Base-by-base conservation (phyloP, 2,888 invertebrate species). In the Agriopis aurantiaria region DNA sequence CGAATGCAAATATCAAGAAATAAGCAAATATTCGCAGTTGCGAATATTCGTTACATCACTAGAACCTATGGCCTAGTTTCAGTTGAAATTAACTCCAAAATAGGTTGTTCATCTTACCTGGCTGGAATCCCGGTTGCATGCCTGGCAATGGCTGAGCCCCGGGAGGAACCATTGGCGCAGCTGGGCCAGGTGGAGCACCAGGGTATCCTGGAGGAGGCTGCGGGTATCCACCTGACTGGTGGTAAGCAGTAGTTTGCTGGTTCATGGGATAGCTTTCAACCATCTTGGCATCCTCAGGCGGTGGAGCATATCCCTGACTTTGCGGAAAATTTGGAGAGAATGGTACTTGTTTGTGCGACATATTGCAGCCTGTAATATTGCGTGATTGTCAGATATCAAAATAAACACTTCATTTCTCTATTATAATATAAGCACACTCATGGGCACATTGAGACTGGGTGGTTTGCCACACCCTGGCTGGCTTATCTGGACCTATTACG, bases 311-410 rank as follows among this genome's bases (percentile, higher is more conserved):
- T 9, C 93, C 94, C 77, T 92, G 92, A 75, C 85, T 87, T 58
- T 78, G 73, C 8, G 95, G 94, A 74, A 92, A 95, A 78, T 94
- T 94, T 23, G 94, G 94, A 5, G 93, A 87, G 69, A 91, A 93
- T 17, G 92, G 91, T 12, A 85, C 87, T 61, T 80, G 87, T 80
- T 92, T 91, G 78, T 94, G 92, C 1, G 94, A 93, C 94, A 94
- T 93, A n/a, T 74, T 88, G n/a, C n/a, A 68, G 69, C 76, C 78
- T 58, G 58, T 23, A 46, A 58, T 8, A 23, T 40, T 33, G 33
- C 33, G 3, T 33, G 33, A 10, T 58, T 1, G 17, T 2, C 46
- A 11, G 23, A 45, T 11, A 23, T 58, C 3, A 46, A 33, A 8
- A 58, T 46, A 58, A 46, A 58, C 4, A 46, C 11, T 23, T 46